These are phyloP conservation scores for Clepsis dumicolana DNA, from an alignment of 2,888 invertebrate species.

Conservation along the genomic window DNA sequence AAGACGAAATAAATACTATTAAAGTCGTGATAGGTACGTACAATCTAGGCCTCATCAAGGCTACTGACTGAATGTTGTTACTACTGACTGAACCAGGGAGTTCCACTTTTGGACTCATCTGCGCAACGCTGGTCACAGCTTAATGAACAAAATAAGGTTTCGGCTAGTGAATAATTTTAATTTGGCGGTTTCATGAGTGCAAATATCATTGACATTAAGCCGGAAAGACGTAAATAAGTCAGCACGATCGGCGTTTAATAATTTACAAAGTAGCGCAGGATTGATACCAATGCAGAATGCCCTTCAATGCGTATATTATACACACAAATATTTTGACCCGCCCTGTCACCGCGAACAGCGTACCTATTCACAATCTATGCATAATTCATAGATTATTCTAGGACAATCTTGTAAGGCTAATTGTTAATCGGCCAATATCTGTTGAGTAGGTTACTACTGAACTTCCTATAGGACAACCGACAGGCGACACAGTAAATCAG, in stretches of 20 bases:
- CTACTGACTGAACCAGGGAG: too few relatives aligned
- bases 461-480: constrained; percentile 50
- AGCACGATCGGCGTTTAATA: neutral
- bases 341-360: constrained; percentile 22
- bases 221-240: neutral
- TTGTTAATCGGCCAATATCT: constrained; percentile 39
- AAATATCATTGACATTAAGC: neutral
- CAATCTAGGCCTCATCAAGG: too few relatives aligned
- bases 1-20: too few relatives aligned
- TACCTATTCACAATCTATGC: constrained; percentile 25
- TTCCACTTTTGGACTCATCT: too few relatives aligned
- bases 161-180: too few relatives aligned
- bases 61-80: too few relatives aligned
- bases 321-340: constrained; percentile 13
- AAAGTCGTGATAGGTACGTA: too few relatives aligned
- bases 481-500: constrained; percentile 63
- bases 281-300: neutral
- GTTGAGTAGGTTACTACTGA: constrained; percentile 21
- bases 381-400: constrained; percentile 44
- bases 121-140: too few relatives aligned
- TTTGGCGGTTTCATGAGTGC: too few relatives aligned
- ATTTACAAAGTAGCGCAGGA: neutral
- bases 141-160: too few relatives aligned
- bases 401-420: constrained; percentile 45
- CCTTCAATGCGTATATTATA: neutral